These are phyloP conservation scores for Podabrus alpinus DNA, from an alignment of 2,888 invertebrate species.

Conservation along the genomic window DNA sequence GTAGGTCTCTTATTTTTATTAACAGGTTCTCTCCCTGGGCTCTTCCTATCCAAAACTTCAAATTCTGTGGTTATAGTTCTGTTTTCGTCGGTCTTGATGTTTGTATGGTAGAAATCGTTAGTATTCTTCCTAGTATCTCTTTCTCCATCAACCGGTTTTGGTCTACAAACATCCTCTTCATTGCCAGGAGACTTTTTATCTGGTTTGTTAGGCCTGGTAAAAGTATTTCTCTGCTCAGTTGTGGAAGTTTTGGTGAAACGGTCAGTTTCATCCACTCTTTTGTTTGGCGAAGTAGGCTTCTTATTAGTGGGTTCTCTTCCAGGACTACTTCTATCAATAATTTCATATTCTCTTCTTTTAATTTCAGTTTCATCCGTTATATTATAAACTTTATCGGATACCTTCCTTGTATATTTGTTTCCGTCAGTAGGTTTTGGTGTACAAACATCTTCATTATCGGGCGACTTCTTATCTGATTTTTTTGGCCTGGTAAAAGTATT, in stretches of 20 bases:
- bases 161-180: not conserved
- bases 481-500: not conserved
- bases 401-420: too few species aligned
- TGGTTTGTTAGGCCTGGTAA: not conserved
- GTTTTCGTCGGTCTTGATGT: not conserved
- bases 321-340: not conserved
- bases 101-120: not conserved
- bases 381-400: not conserved
- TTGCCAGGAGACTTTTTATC: conserved; percentile 7
- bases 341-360: not conserved
- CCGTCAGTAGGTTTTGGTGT: not conserved
- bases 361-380: not conserved
- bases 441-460: not conserved
- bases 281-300: conserved; percentile 8
- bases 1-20: conserved; percentile 2
- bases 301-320: not conserved
- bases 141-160: not conserved
- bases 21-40: not conserved
- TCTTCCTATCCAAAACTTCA: not conserved
- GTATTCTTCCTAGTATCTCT: not conserved
- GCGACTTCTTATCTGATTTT: not conserved
- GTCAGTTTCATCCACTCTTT: not conserved
- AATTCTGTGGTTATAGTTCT: not conserved
- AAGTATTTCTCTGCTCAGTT: not conserved
- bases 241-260: not conserved